phyloP scores from a whole-genome alignment of 1,140 invertebrate genomes.

The Platorchestia sp. region DNA sequence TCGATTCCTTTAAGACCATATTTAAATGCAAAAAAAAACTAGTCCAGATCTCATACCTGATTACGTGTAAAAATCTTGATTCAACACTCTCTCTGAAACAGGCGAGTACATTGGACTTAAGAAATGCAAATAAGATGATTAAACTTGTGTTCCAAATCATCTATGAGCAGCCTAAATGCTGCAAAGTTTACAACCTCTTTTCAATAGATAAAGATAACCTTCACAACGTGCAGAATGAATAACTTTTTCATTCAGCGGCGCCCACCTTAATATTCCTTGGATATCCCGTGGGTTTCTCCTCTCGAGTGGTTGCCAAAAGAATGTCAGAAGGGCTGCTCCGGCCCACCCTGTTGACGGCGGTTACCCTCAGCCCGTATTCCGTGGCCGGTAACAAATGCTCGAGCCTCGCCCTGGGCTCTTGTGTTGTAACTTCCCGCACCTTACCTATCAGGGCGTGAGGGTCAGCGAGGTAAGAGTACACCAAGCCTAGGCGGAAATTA shows the following conservation, averaged over 20 bases:
- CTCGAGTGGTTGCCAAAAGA: constrained; percentile 57
- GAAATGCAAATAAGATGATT: neutral
- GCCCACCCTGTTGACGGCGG: constrained; percentile 69
- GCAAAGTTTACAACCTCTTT: neutral
- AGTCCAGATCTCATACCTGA: too few species aligned
- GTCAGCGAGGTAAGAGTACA: neutral
- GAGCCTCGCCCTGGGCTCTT: neutral
- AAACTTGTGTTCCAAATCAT: neutral
- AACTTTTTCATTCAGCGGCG: neutral
- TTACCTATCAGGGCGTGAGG: neutral
- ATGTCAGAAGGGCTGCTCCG: constrained; percentile 68
- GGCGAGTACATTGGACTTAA: neutral
- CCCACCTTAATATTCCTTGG: constrained; percentile 79
- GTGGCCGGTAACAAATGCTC: neutral
- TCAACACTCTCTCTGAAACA: neutral
- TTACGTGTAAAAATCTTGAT: too few species aligned
- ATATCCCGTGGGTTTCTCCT: constrained; percentile 78
- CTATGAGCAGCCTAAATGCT: neutral
- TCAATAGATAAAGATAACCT: too few species aligned
- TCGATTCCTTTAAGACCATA: too few species aligned
- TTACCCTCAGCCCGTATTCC: constrained; percentile 30
- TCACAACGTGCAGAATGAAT: neutral
- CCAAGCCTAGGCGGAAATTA: neutral
- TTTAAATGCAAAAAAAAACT: too few species aligned
- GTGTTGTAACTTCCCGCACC: neutral